Evolutionary conservation across 2,888 invertebrate species (phyloP), one percentile per base, ranked within the genome.

Genomic region (Eupithecia centaureata): DNA sequence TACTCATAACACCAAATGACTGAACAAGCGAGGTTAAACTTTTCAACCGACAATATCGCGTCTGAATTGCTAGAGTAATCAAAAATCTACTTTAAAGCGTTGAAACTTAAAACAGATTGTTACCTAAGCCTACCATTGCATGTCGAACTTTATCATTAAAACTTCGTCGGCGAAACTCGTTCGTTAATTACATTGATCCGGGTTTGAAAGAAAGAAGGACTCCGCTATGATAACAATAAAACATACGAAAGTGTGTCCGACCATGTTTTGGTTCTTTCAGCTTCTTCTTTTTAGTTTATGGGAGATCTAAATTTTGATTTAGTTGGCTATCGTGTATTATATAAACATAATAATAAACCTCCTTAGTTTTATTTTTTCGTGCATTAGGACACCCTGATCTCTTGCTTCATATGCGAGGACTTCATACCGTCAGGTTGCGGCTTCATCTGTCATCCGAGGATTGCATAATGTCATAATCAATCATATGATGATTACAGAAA

Each of bases 61-160:
- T 54, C 25, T 8, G 2, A 25, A 54, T 0, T 0, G 27, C 15
- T 8, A 33, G 10, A 28, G 13, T 42, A 42, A 25, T 33, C 13
- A 33, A 51, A 64, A 51, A 15, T 18, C 33, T 51, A 33, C 8
- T 60, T 54, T 22, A 61, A 38, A 42, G 15, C 28, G 15, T 42
- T 15, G 59, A 27, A 38, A 42, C 18, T n/a, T 30, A 56, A 25
- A 56, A 56, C 56, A 61, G 27, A 42, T 32, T 18, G 51, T 63
- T 68, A 60, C 63, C 32, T 28, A 63, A 60, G 57, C 63, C 54
- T 60, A 63, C 57, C 61, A 64, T 70, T 63, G 66, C 70, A 66
- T 66, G 70, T 64, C 66, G 63, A 70, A 70, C 66, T 70, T 70
- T 70, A 70, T 63, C 70, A 66, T 70, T 70, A 70, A 70, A 70